phyloP scores from a whole-genome alignment of 2,113 vertebrate genomes.

The Hippopotamus amphibius region DNA sequence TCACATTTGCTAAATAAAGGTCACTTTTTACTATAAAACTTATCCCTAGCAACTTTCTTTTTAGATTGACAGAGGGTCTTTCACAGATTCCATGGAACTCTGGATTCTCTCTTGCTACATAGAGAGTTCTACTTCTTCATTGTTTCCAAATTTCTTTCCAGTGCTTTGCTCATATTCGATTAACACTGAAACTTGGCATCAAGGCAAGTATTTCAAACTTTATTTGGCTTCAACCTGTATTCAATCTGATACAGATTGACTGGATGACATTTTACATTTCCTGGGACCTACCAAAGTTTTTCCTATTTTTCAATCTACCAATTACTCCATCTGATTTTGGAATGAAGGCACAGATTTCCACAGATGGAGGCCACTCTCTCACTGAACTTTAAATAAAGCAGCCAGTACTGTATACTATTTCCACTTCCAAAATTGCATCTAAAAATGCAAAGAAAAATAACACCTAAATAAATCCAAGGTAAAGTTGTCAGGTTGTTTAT shows the following conservation, averaged over 20 bases:
- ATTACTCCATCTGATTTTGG: constrained; percentile 33
- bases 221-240: constrained; percentile 4
- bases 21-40: not conserved
- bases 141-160: constrained; percentile 49
- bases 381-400: constrained; percentile 52
- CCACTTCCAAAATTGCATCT: constrained; percentile 11
- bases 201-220: constrained; percentile 49
- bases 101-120: not conserved
- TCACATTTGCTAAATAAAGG: constrained; percentile 38
- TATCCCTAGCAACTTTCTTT: constrained; percentile 17
- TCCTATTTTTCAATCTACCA: constrained; percentile 10
- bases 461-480: constrained; percentile 33
- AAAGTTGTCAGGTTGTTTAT: constrained; percentile 41
- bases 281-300: not conserved
- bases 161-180: constrained; percentile 5
- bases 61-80: not conserved
- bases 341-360: constrained; percentile 52
- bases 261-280: constrained; percentile 35
- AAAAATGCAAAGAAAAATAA: constrained; percentile 61
- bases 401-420: not conserved
- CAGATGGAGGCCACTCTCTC: not conserved
- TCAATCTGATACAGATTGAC: not conserved
- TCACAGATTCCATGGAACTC: not conserved
- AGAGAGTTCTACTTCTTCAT: constrained; percentile 25
- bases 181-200: constrained; percentile 29